Base-by-base conservation (phyloP, 2,888 invertebrate genomes). In the Apotomis turbidana region DNA sequence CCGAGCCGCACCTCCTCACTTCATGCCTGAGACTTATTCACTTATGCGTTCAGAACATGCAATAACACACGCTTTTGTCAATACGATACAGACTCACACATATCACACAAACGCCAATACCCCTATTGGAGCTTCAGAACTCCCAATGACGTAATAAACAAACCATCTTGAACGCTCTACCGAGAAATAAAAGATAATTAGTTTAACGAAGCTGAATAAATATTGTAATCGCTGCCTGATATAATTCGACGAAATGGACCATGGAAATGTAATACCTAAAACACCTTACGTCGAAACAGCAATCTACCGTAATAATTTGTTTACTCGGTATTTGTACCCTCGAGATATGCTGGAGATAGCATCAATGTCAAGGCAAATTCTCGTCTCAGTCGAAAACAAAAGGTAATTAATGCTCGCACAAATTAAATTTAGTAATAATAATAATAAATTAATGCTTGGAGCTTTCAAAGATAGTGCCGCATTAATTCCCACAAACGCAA, bases 1-100 rank as follows among this genome's bases (percentile, higher is more conserved):
- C 81, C 79, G 80, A 83, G 82, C 82, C 80, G 78, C 82, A 80
- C 77, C 80, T 83, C 78, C 78, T 78, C 70, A 75, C 74, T 73
- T 75, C 73, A 76, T 78, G 79, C 81, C 84, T 79, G 77, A 76
- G n/a, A 66, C 66, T 66, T 57, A 66, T 36, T 27, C 15, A 64
- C 54, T 12, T 55, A 41, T 51, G 51, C 13, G n/a, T 27, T 8
- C 44, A 46, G 41, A 44, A 44, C 10, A 41, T 44, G 13, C 64
- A 54, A 64, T 44, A 64, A 36, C 0, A 36, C 44, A 66, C 57
- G 46, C 44, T 64, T 41, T 15, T 8, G 8, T 27, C 41, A 55
- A 55, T 44, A 44, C 15, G 4, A 4, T 36, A 64, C 54, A 44
- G 41, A 55, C 41, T 38, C 46, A 12, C 5, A 57, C n/a, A 63